A percentile compares a stretch with the other conserved stretches of the same genome.
These are phyloP conservation scores for Canis aureus DNA, from an alignment of 2,113 vertebrate genomes.

Conservation along the genomic window DNA sequence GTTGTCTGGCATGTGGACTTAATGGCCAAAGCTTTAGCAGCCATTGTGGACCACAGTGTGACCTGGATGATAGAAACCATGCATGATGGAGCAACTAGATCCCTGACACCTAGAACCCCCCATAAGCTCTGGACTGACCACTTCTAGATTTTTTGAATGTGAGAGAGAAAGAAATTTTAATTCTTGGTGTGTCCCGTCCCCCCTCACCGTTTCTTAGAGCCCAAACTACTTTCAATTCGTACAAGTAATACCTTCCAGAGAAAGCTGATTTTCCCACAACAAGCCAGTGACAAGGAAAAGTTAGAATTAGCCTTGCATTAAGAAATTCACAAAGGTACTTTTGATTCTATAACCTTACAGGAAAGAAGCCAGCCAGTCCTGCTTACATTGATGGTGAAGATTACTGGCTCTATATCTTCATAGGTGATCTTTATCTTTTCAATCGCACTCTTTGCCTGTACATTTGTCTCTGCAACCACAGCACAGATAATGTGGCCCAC, in stretches of 20 bases:
- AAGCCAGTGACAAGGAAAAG: neutral
- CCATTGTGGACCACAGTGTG: neutral
- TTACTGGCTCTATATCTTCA: constrained; percentile 85
- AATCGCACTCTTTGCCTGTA: constrained; percentile 84
- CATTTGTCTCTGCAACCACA: constrained; percentile 85
- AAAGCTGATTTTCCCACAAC: constrained; percentile 23
- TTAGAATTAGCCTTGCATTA: neutral
- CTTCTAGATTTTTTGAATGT: neutral
- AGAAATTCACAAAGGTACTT: neutral
- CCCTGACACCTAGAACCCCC: neutral
- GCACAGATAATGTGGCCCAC: constrained; percentile 89
- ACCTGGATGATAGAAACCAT: neutral
- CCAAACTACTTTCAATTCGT: constrained; percentile 44
- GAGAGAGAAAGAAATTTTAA: neutral
- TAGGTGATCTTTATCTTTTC: constrained; percentile 87
- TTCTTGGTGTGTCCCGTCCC: neutral
- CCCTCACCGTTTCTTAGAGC: neutral
- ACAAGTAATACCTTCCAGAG: constrained; percentile 9
- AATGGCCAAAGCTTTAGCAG: neutral
- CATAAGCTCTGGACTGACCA: neutral
- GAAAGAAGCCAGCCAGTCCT: neutral
- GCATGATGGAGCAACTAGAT: neutral
- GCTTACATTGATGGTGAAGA: constrained; percentile 87
- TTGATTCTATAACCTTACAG: neutral
- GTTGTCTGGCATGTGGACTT: neutral